phyloP scores from a whole-genome alignment of 2,888 invertebrate species.

The Ophion costatus region DNA sequence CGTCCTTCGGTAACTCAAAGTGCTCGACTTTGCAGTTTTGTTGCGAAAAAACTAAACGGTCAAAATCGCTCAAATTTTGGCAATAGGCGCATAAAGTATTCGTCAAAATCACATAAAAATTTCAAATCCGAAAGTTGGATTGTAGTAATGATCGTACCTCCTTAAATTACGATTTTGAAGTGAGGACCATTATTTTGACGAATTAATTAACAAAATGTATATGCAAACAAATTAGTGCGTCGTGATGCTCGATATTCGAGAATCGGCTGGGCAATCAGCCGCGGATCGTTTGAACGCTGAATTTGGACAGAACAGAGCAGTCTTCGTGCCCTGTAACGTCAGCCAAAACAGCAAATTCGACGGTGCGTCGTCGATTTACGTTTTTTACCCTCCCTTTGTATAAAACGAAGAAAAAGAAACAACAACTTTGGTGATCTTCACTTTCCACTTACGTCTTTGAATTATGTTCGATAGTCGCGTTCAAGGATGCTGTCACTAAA shows the following conservation, averaged over 20 bases:
- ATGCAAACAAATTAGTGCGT: conserved; percentile 69
- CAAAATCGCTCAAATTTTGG: too few relatives aligned
- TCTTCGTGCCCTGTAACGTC: conserved; percentile 78
- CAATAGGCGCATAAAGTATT: too few relatives aligned
- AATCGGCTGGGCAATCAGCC: conserved; percentile 70
- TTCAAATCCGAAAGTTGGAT: too few relatives aligned
- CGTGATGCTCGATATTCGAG: conserved; percentile 75
- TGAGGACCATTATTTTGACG: too few relatives aligned
- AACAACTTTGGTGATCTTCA: not conserved
- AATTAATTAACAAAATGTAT: not conserved
- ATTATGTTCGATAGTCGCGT: conserved; percentile 79
- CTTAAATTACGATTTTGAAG: not conserved
- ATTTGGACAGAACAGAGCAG: conserved; percentile 76
- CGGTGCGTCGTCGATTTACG: conserved; percentile 68
- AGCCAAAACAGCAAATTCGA: conserved; percentile 77
- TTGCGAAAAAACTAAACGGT: too few relatives aligned
- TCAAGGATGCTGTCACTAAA: conserved; percentile 83
- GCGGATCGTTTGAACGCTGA: conserved; percentile 75
- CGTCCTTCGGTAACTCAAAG: too few relatives aligned
- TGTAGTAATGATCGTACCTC: too few relatives aligned
- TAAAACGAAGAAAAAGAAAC: not conserved
- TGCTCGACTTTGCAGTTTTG: too few relatives aligned
- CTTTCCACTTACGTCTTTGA: not conserved
- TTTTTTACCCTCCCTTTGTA: not conserved
- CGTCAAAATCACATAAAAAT: too few relatives aligned